Percentiles rank a stretch among this genome's conserved stretches.
Evolutionary conservation across 2,797 vertebrate genomes (phyloP).

Genomic region (Neopelma chrysocephalum): DNA sequence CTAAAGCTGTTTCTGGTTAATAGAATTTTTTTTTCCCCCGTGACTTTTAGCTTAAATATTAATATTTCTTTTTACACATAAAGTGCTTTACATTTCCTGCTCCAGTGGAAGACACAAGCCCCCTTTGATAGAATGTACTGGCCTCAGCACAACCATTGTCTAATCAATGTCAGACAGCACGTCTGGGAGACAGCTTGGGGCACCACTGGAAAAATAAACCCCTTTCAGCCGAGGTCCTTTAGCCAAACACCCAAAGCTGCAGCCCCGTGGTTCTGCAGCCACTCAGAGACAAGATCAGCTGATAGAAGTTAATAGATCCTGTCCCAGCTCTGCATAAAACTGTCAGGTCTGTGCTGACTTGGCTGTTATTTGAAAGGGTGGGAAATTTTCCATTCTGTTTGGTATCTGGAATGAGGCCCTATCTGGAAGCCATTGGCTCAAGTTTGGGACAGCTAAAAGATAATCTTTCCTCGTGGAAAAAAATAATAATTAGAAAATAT

Average conservation of each 20-base stretch:
- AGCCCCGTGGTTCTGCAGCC: background rate
- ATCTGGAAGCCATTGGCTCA: background rate
- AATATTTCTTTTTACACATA: background rate
- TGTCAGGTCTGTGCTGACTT: background rate
- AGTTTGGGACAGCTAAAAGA: background rate
- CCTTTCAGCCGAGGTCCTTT: background rate
- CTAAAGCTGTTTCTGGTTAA: background rate
- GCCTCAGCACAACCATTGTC: constrained; percentile 9
- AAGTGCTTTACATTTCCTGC: constrained; percentile 4
- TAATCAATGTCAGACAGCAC: constrained; percentile 8
- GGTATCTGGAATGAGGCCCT: background rate
- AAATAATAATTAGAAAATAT: background rate
- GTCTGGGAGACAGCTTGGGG: background rate
- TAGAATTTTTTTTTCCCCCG: background rate
- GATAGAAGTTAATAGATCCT: background rate
- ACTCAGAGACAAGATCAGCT: background rate
- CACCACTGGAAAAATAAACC: background rate
- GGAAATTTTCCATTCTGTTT: background rate
- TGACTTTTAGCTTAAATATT: background rate
- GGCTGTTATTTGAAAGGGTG: background rate
- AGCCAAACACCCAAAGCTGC: background rate
- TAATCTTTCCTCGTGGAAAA: background rate
- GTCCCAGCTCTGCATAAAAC: background rate
- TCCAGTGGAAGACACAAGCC: background rate
- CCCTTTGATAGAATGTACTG: background rate